Base-by-base conservation (phyloP, 2,113 vertebrate genomes). In the Galeopterus variegatus region DNA sequence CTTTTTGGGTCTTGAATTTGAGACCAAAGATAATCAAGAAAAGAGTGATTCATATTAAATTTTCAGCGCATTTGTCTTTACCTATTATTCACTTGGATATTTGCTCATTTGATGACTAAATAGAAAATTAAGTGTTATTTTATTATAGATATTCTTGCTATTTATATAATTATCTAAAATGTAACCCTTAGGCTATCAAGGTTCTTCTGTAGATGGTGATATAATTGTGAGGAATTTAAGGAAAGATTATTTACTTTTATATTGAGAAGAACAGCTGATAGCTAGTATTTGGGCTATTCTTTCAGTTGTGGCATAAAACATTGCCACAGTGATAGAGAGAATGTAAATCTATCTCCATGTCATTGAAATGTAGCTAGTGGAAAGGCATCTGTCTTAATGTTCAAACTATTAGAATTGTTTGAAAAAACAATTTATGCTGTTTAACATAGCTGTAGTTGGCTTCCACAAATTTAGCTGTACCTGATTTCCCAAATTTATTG, bases 401-500 rank as follows among this genome's bases (percentile, higher is more conserved):
- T 97, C 5, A 6, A 19, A 15, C 69, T 90, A 88, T 33, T 94
- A 67, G 72, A 92, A 93, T 94, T 92, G 3, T 90, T 41, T 41
- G 41, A 41, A 3, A 41, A 41, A 41, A 41, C 41, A 96, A 95
- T 96, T 96, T 62, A 94, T 36, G 8, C 1, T 67, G 48, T 33
- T 21, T 90, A 87, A 87, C 93, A 67, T 65, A 60, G 0, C 65
- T 89, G 0, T 85, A 83, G 52, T 94, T 96, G 60, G 13, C 96
- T 85, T 89, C 60, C n/a, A 79, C 45, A 97, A 90, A 93, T 84
- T 87, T 96, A 70, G 0, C 77, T 33, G 90, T 33, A 96, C 10
- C 23, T 97, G 52, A 83, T 83, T 92, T 97, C 96, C 87, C 50
- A 92, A 91, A 73, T 95, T 73, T 93, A 96, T 97, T 54, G 31